Evolutionary conservation across 2,113 vertebrate genomes (phyloP).

Genomic region (Vulpes lagopus): DNA sequence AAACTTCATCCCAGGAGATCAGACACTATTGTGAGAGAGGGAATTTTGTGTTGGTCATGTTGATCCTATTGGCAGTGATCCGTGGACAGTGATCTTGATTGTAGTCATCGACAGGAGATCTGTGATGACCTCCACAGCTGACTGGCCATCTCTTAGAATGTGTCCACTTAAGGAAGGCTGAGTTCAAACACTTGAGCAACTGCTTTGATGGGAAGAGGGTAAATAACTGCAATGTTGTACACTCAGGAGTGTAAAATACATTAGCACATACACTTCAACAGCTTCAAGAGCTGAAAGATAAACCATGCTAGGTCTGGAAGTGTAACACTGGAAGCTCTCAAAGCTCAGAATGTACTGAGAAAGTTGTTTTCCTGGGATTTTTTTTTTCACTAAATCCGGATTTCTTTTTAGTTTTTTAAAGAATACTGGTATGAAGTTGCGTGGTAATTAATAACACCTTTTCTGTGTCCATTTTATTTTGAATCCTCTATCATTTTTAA

Average conservation of each 20-base stretch:
- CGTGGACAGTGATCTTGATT: background rate
- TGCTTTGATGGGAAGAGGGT: conserved; percentile 43
- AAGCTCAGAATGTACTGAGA: background rate
- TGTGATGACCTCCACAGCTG: background rate
- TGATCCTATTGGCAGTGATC: background rate
- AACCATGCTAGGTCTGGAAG: background rate
- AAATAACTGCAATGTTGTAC: background rate
- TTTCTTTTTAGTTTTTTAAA: background rate
- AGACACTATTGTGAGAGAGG: background rate
- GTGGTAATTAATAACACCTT: background rate
- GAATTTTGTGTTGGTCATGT: background rate
- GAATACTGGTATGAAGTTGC: background rate
- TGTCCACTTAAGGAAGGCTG: conserved; percentile 35
- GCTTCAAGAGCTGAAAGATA: conserved; percentile 46
- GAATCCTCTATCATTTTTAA: background rate
- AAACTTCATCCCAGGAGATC: background rate
- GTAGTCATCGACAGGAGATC: background rate
- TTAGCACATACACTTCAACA: conserved; percentile 46
- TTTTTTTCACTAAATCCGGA: background rate
- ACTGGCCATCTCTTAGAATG: background rate
- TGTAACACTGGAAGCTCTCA: conserved; percentile 21
- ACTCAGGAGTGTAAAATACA: background rate
- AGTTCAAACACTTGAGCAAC: conserved; percentile 44
- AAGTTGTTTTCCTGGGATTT: background rate
- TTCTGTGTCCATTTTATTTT: conserved; percentile 10